phyloP scores from a whole-genome alignment of 2,888 invertebrate genomes.

The Coremacera marginata region DNA sequence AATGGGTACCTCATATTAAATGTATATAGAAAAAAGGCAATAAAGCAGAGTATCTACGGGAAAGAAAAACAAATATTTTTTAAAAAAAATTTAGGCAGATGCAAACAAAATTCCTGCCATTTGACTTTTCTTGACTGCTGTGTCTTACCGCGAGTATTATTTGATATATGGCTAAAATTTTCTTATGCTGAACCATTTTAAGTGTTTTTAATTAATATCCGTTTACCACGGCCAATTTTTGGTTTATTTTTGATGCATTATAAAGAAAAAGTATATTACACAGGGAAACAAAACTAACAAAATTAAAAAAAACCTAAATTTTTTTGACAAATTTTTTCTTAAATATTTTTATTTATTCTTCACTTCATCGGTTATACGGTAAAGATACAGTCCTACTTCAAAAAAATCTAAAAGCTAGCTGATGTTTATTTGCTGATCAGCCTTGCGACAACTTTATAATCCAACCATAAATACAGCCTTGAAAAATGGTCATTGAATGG shows the following conservation, averaged over 20 bases:
- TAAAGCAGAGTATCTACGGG: constrained; percentile 20
- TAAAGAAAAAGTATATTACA: background rate
- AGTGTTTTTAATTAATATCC: too few species aligned
- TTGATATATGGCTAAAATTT: constrained; percentile 43
- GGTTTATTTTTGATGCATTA: too few species aligned
- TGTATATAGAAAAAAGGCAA: constrained; percentile 7
- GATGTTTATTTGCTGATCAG: too few species aligned
- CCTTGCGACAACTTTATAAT: too few species aligned
- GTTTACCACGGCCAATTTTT: background rate
- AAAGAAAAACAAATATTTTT: constrained; percentile 24
- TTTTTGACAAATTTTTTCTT: too few species aligned
- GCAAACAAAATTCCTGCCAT: too few species aligned
- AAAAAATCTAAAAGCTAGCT: too few species aligned
- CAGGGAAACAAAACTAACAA: background rate
- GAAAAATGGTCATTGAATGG: too few species aligned
- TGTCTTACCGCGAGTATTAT: constrained; percentile 45
- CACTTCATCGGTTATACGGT: too few species aligned
- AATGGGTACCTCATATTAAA: background rate
- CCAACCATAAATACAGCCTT: too few species aligned
- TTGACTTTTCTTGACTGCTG: background rate
- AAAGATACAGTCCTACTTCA: too few species aligned
- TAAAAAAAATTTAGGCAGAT: background rate
- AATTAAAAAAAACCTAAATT: background rate
- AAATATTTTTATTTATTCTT: too few species aligned
- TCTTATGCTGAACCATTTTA: constrained; percentile 30